Percentiles rank a stretch among this genome's conserved stretches.
phyloP scores from a whole-genome alignment of 1,140 invertebrate species.

The Harpegnathos saltator region DNA sequence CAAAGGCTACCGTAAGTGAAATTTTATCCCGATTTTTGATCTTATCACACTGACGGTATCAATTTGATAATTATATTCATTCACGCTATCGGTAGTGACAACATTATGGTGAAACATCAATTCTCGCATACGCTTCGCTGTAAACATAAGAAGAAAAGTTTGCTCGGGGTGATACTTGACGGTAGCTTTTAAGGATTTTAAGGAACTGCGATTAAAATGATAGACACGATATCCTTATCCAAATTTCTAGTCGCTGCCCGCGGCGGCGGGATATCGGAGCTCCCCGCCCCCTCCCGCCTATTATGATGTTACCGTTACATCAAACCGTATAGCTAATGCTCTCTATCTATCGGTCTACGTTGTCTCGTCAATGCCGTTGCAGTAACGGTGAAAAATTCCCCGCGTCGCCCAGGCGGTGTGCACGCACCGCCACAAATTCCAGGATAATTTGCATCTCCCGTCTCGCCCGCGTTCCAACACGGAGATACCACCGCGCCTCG shows the following conservation, averaged over 20 bases:
- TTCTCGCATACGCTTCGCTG: too few relatives aligned
- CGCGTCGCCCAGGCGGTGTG: slow-evolving; percentile 17
- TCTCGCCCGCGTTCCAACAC: slow-evolving; percentile 5
- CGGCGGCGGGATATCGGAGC: slow-evolving; percentile 31
- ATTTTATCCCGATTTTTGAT: too few relatives aligned
- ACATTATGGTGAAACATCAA: too few relatives aligned
- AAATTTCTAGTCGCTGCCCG: neutral
- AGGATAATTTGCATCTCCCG: slow-evolving; percentile 43
- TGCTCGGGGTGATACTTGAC: too few relatives aligned
- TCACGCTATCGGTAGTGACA: too few relatives aligned
- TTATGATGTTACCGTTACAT: slow-evolving; percentile 56
- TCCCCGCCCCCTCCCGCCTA: too few relatives aligned
- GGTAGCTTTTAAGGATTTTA: too few relatives aligned
- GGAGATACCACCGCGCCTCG: neutral
- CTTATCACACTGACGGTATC: too few relatives aligned
- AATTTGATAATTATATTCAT: too few relatives aligned
- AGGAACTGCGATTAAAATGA: too few relatives aligned
- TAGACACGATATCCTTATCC: neutral
- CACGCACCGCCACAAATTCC: slow-evolving; percentile 40
- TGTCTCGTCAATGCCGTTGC: slow-evolving; percentile 45
- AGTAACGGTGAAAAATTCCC: slow-evolving; percentile 55
- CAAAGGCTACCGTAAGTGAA: too few relatives aligned
- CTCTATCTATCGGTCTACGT: slow-evolving; percentile 53
- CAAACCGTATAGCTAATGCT: slow-evolving; percentile 49
- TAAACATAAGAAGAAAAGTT: too few relatives aligned